Base-by-base conservation (phyloP, 2,113 vertebrate genomes). In the Pseudolaguvia tuberculata region DNA sequence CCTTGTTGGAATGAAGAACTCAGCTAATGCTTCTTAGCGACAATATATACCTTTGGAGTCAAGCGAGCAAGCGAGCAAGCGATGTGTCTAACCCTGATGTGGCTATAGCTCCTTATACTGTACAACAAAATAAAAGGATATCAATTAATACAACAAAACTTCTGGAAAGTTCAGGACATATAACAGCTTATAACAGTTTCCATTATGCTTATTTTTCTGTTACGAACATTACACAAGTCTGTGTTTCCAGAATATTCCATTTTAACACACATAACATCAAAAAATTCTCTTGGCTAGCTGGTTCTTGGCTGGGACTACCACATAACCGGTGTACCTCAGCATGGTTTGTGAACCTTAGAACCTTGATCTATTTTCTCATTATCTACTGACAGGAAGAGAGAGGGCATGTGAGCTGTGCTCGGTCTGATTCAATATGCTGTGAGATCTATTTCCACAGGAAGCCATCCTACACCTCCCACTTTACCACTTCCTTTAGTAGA, bases 401-500 rank as follows among this genome's bases (percentile, higher is more conserved):
- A 51, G 51, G 57, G 20, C 31, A 27, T 21, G 67, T 39, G 23
- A 53, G 50, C 50, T 53, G 51, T 67, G 50, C 50, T 52, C 27
- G 35, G 50, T 70, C 67, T 70, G 18, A 70, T 70, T 83, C 63
- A 65, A 73, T 56, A 80, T 78, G 57, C 73, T 80, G 75, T 79
- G 56, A 69, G 77, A 76, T 53, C 21, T 10, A 59, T 62, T 77
- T 81, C 13, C 5, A 42, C 66, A 78, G 62, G 65, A 82, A 76
- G 75, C 52, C 82, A 78, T 77, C 79, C 57, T 17, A 56, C 78
- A 66, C 73, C 72, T 78, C 68, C 73, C 39, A 70, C 69, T 69
- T n/a, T 21, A 72, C 47, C 75, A 75, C 75, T 83, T 79, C 79
- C 82, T 77, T 47, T 51, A 63, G 20, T 47, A 52, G 18, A 61